These are phyloP conservation scores for Muraenolepis orangiensis DNA, from an alignment of 2,797 vertebrate species.

Conservation along the genomic window DNA sequence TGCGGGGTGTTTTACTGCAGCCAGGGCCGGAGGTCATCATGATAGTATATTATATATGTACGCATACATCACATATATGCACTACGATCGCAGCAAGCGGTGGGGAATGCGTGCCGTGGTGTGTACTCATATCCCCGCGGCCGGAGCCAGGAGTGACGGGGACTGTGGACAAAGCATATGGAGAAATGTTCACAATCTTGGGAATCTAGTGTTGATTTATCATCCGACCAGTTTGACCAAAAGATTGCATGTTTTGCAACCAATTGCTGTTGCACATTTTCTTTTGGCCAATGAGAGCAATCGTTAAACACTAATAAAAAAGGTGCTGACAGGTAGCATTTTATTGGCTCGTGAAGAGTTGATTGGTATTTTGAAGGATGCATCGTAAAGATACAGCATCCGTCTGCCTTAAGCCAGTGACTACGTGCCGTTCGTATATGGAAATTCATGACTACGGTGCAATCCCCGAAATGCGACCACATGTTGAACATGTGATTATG, in stretches of 20 bases:
- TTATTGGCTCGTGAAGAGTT: neutral
- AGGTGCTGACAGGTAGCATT: slow-evolving; percentile 2
- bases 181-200: neutral
- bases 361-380: neutral
- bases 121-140: too few relatives aligned
- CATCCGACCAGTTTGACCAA: neutral
- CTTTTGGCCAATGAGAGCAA: neutral
- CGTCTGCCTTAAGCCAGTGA: neutral
- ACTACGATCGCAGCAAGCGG: neutral
- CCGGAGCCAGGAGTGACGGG: neutral
- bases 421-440: neutral
- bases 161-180: neutral
- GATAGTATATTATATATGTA: neutral
- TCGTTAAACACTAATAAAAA: neutral
- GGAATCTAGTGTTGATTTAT: neutral
- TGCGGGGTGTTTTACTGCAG: neutral
- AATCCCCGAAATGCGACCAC: neutral
- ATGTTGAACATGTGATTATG: neutral
- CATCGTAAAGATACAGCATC: neutral
- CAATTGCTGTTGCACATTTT: neutral
- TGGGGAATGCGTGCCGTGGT: neutral
- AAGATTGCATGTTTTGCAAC: neutral
- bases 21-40: neutral
- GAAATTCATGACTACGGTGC: neutral
- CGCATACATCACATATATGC: neutral